Percentiles rank a stretch among this genome's conserved stretches.
phyloP scores from a whole-genome alignment of 2,797 vertebrate genomes.

The Pelochelys cantorii region DNA sequence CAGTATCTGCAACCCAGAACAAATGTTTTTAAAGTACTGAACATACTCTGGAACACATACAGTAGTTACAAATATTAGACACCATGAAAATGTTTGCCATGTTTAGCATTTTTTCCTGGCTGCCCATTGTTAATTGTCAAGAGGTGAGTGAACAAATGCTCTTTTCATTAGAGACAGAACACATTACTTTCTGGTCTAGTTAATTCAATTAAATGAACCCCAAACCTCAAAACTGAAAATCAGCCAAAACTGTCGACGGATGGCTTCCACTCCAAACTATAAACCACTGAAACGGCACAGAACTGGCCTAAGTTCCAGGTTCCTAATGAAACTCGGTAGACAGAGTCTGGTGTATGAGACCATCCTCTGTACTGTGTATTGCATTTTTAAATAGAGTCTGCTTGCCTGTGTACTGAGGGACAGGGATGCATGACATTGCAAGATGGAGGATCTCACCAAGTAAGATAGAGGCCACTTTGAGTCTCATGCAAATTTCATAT shows the following conservation, averaged over 20 bases:
- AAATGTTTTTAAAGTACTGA: background rate
- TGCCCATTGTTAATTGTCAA: background rate
- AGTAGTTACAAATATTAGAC: background rate
- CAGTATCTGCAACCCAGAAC: background rate
- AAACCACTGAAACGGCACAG: background rate
- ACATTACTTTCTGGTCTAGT: background rate
- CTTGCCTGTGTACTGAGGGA: rapidly evolving
- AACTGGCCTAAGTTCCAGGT: background rate
- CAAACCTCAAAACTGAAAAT: background rate
- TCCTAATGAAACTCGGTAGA: rapidly evolving
- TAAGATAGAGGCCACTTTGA: background rate
- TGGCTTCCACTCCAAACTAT: background rate
- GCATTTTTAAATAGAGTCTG: background rate
- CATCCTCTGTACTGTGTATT: background rate
- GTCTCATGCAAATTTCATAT: constrained; percentile 3
- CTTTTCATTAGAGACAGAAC: background rate
- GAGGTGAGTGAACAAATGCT: background rate
- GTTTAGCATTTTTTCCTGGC: rapidly evolving
- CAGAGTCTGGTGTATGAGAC: rapidly evolving
- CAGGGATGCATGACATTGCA: background rate
- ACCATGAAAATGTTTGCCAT: background rate
- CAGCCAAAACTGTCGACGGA: background rate
- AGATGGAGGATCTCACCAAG: background rate
- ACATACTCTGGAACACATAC: rapidly evolving
- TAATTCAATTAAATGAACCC: background rate